Evolutionary conservation across 2,888 invertebrate species (phyloP).

Genomic region (Patella depressa): DNA sequence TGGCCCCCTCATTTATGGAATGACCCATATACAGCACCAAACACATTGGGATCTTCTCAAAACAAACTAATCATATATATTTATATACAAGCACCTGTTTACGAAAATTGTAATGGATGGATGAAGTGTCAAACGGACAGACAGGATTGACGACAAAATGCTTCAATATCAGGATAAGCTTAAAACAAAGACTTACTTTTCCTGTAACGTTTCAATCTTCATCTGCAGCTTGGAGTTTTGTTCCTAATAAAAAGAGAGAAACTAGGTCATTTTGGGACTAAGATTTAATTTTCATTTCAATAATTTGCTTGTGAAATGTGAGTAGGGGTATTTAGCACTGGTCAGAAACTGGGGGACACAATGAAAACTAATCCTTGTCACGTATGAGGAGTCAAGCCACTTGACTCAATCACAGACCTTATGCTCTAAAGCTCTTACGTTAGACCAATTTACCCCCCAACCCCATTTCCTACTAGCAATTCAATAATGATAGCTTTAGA

Average conservation of each 20-base stretch:
- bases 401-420: too few species aligned
- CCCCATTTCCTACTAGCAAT: background rate
- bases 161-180: background rate
- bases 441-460: background rate
- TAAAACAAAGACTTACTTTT: slow-evolving; percentile 49
- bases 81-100: too few species aligned
- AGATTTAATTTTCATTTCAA: background rate
- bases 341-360: too few species aligned
- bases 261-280: background rate
- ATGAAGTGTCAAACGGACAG: too few species aligned
- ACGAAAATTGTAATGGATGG: too few species aligned
- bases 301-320: background rate
- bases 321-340: background rate
- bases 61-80: too few species aligned
- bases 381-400: background rate
- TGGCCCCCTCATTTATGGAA: too few species aligned
- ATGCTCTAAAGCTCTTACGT: background rate
- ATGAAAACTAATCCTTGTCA: background rate
- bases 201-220: slow-evolving; percentile 61
- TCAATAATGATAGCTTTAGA: too few species aligned
- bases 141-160: background rate
- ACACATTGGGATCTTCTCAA: too few species aligned
- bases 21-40: too few species aligned
- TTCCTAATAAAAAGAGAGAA: slow-evolving; percentile 49
- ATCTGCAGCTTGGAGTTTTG: slow-evolving; percentile 55